Percentiles rank a stretch among this genome's conserved stretches.
phyloP scores from a whole-genome alignment of 2,797 vertebrate genomes.

The Sarcophilus harrisii region DNA sequence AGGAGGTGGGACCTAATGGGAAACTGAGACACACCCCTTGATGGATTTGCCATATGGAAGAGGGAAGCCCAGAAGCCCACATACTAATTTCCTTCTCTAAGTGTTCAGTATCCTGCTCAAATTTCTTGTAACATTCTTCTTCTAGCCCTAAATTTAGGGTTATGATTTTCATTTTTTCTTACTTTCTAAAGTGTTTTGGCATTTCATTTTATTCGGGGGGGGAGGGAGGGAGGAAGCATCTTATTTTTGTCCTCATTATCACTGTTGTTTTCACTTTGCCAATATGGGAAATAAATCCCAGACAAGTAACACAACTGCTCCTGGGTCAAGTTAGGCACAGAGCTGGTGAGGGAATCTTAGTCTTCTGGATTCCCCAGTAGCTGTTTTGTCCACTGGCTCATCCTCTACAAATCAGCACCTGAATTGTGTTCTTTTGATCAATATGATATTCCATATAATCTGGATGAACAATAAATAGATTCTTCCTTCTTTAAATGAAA shows the following conservation, averaged over 20 bases:
- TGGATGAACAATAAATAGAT: slow-evolving; percentile 67
- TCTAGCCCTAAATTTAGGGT: background rate
- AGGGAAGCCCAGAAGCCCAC: background rate
- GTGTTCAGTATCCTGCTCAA: background rate
- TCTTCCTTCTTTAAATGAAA: slow-evolving; percentile 61
- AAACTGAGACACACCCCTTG: slow-evolving; percentile 34
- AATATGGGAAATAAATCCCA: rapidly evolving
- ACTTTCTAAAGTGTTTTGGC: slow-evolving; percentile 28
- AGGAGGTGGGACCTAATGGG: slow-evolving; percentile 14
- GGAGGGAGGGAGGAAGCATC: background rate
- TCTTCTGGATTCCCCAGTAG: background rate
- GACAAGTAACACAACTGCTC: rapidly evolving
- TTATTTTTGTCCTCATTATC: background rate
- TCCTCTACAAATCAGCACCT: background rate
- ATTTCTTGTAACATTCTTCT: background rate
- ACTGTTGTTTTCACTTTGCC: rapidly evolving
- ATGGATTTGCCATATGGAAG: slow-evolving; percentile 50
- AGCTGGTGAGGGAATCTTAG: background rate
- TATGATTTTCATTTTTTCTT: background rate
- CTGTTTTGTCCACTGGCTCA: rapidly evolving
- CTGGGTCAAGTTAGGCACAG: rapidly evolving
- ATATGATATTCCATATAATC: slow-evolving; percentile 38
- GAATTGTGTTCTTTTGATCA: slow-evolving; percentile 29
- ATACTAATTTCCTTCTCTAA: background rate
- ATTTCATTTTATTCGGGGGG: background rate